Evolutionary conservation across 2,888 invertebrate genomes (phyloP), one percentile per base, ranked within the genome.

Genomic region (Leptinotarsa haldemani): DNA sequence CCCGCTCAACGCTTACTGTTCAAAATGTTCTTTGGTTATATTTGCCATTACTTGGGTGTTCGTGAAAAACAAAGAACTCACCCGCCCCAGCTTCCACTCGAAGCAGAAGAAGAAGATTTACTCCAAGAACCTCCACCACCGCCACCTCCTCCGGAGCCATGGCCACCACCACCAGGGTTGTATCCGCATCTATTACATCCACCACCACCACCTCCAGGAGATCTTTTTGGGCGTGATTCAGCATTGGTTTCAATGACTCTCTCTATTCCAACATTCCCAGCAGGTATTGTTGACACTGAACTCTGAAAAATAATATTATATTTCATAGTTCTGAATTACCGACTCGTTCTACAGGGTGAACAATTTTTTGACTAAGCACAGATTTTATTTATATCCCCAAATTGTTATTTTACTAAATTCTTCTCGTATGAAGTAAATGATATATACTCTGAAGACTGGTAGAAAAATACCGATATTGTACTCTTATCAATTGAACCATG

Each of bases 61-160:
- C 40, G 40, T 9, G 9, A 40, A 40, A 40, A 2, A 40, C 1
- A 2, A 9, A 40, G 2, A 40, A 50, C 68, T 72, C 52, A 73
- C 69, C 72, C 65, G 63, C 74, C 70, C 20, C 53, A 70, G 7
- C 63, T 47, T 4, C 71, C 70, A 47, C 67, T 63, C 1, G 66
- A 74, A 13, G 67, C 40, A 18, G 66, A 63, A 16, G 70, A 40
- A 40, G 71, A 70, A 3, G 70, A 70, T 40, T 70, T 18, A 16
- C 70, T 74, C 65, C 70, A 66, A 2, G 74, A 63, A 1, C 71
- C 69, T 1, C 52, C 18, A 3, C 68, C 64, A 2, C 74, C 74
- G 1, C 63, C 66, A 46, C 71, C 67, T 22, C 68, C 50, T 30
- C 74, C 70, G 25, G 56, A 63, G 13, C 73, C 73, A 47, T 64